Evolutionary conservation across 2,113 vertebrate genomes (phyloP), one percentile per base, ranked within the genome.

Genomic region (Pleuronectes platessa): DNA sequence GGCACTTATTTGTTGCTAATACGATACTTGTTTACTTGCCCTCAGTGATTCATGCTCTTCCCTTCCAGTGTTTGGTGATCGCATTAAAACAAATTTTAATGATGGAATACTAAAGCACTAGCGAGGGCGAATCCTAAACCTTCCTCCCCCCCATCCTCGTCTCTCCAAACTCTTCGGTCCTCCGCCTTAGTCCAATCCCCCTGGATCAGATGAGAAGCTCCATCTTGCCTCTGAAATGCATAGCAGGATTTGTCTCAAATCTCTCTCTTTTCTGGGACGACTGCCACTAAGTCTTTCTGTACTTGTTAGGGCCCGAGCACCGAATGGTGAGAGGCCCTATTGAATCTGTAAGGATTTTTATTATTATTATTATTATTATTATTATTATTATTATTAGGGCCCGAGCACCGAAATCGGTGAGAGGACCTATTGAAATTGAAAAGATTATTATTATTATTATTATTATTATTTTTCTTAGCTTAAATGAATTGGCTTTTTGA

Each of bases 181-280:
- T 74, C 63, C 74, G 78, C 75, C 49, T 81, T 67, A 68, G 71
- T 64, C 77, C 80, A 65, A 74, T 81, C 86, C 80, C 80, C 65
- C 67, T 23, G 55, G 74, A 88, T 80, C 71, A 86, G 81, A 93
- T 89, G 82, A 87, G 77, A 92, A 65, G 81, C 86, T 53, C 18
- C 78, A 61, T 63, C 61, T 69, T 17, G 42, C 51, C 58, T 87
- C 79, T 76, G 79, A 85, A 91, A 86, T 65, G 66, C 75, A 76
- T 82, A 74, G 78, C 74, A 81, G 83, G 80, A 88, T 89, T 90
- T 88, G 76, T 82, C 40, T 83, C 45, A 84, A 74, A 84, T 84
- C 80, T 79, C 74, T 68, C 54, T 68, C 54, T 84, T 82, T 85
- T 86, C 74, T 72, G 75, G 78, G 81, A 88, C 0, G 2, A 68